Evolutionary conservation across 1,140 invertebrate genomes (phyloP).

Genomic region (Drosophila arawakana): DNA sequence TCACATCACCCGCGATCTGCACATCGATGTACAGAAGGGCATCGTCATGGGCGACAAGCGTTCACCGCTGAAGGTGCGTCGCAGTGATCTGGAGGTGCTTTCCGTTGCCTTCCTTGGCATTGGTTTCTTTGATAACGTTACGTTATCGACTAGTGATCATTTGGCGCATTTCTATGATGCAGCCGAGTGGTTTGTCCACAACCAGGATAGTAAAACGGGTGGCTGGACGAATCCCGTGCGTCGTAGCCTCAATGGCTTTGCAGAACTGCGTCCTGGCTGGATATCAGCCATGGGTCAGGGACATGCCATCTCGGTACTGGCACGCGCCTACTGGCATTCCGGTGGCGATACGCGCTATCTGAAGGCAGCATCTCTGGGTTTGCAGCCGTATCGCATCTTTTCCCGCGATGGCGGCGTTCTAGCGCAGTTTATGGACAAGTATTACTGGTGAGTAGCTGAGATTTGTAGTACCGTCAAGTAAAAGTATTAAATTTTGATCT

Average conservation of each 20-base stretch:
- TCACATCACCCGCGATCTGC: slow-evolving; percentile 93
- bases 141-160: slow-evolving; percentile 93
- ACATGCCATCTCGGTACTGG: slow-evolving; percentile 96
- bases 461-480: background rate
- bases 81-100: slow-evolving; percentile 90
- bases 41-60: slow-evolving; percentile 88
- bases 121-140: slow-evolving; percentile 93
- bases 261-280: slow-evolving; percentile 94
- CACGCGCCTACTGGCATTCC: slow-evolving; percentile 94
- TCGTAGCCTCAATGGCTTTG: slow-evolving; percentile 91
- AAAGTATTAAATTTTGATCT: background rate
- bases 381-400: slow-evolving; percentile 92
- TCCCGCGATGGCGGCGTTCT: slow-evolving; percentile 92
- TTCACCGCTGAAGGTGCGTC: slow-evolving; percentile 87
- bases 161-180: slow-evolving; percentile 95
- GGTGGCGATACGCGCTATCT: slow-evolving; percentile 91
- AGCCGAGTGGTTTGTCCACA: slow-evolving; percentile 95
- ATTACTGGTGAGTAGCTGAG: slow-evolving; percentile 86
- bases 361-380: slow-evolving; percentile 91
- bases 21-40: slow-evolving; percentile 96
- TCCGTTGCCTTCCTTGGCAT: slow-evolving; percentile 86
- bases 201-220: slow-evolving; percentile 92
- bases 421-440: slow-evolving; percentile 93
- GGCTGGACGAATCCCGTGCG: slow-evolving; percentile 96
- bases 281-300: slow-evolving; percentile 99